Evolutionary conservation across 2,113 vertebrate genomes (phyloP).

Genomic region (Numenius arquata): DNA sequence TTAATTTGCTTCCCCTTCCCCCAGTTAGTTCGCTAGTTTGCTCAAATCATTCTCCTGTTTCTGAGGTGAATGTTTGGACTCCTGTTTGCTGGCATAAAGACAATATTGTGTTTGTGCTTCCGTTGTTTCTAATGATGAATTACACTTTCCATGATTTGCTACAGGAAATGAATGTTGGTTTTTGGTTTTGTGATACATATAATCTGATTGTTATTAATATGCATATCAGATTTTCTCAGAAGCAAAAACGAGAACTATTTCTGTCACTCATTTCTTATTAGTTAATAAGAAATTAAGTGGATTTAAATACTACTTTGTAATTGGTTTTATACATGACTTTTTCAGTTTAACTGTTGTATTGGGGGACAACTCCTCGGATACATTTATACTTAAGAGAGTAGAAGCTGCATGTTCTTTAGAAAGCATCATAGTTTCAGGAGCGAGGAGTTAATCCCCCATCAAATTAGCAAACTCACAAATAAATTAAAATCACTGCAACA

Average conservation of each 20-base stretch:
- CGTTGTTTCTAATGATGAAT: not conserved
- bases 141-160: not conserved
- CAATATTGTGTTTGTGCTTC: not conserved
- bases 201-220: not conserved
- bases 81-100: not conserved
- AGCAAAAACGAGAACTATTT: not conserved
- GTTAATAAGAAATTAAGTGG: not conserved
- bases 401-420: not conserved
- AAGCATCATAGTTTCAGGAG: not conserved
- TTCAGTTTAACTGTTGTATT: not conserved
- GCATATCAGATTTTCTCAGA: not conserved
- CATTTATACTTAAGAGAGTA: not conserved
- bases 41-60: not conserved
- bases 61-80: not conserved
- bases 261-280: not conserved
- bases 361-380: not conserved
- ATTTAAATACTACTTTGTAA: not conserved
- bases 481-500: not conserved
- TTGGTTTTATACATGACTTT: not conserved
- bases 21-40: not conserved
- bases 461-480: not conserved
- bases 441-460: not conserved
- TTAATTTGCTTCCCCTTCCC: not conserved
- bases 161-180: not conserved
- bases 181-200: not conserved